phyloP scores from a whole-genome alignment of 2,797 vertebrate species.

The Galaxias olidus region DNA sequence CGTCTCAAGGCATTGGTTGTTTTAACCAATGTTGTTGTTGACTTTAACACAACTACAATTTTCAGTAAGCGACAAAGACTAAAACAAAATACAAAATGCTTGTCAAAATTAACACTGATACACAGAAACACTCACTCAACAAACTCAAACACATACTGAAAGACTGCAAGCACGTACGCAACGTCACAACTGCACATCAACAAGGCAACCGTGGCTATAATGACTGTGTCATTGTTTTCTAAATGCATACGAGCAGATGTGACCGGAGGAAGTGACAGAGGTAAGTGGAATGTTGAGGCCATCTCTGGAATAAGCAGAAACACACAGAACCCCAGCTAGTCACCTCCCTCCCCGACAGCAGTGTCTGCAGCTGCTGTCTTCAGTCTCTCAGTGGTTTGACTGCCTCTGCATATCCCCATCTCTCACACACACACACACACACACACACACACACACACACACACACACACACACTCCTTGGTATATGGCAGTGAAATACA shows the following conservation, averaged over 20 bases:
- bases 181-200: not conserved
- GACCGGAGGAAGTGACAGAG: conserved; percentile 93
- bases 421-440: not conserved
- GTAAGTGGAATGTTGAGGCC: conserved; percentile 86
- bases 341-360: conserved; percentile 27
- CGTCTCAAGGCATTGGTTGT: no score
- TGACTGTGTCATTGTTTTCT: conserved; percentile 67
- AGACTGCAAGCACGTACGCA: conserved; percentile 8
- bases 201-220: conserved; percentile 50
- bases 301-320: conserved; percentile 39
- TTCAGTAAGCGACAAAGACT: no score
- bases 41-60: no score
- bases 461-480: not conserved
- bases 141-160: conserved; percentile 14
- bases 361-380: conserved; percentile 41
- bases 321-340: conserved; percentile 15
- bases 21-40: no score
- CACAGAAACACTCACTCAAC: not conserved
- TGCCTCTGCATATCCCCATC: conserved; percentile 10
- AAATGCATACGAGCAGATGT: conserved; percentile 84
- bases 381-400: not conserved
- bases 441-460: no score
- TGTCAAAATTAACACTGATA: no score
- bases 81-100: no score
- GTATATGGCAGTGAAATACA: no score